Conservation (phyloP, 2,113 vertebrate genomes). For the Takifugu flavidus region DNA sequence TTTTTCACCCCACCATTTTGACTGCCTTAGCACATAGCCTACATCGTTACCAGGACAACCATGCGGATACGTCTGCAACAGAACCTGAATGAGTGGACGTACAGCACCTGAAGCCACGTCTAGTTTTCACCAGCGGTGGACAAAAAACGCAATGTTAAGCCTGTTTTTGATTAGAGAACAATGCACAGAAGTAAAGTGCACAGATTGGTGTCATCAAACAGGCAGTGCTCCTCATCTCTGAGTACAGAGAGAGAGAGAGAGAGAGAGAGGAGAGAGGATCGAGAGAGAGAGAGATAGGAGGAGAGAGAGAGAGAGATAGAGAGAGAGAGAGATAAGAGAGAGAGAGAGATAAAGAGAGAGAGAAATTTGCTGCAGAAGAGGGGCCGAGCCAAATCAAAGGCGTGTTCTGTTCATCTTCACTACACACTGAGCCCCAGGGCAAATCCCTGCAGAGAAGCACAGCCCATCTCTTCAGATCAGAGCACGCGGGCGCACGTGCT, state of each 20-base stretch:
- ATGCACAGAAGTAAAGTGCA: slow-evolving; percentile 5
- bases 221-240: slow-evolving; percentile 17
- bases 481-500: slow-evolving; percentile 3
- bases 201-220: slow-evolving; percentile 23
- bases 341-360: slow-evolving; percentile 9
- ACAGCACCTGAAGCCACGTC: too few species aligned
- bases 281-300: slow-evolving; percentile 17
- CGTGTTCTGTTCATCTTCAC: slow-evolving; percentile 40
- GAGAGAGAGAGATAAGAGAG: slow-evolving; percentile 20
- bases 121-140: background rate
- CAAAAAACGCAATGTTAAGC: background rate
- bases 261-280: slow-evolving; percentile 15
- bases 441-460: slow-evolving; percentile 51
- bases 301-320: slow-evolving; percentile 17
- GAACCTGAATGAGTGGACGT: too few species aligned
- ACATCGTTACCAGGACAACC: too few species aligned
- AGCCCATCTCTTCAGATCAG: slow-evolving; percentile 40
- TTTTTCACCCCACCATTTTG: too few species aligned
- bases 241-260: slow-evolving; percentile 12
- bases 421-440: slow-evolving; percentile 44
- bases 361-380: slow-evolving; percentile 14
- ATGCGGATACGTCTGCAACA: too few species aligned
- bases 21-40: too few species aligned
- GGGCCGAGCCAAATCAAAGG: slow-evolving; percentile 52
- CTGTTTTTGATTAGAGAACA: background rate